Evolutionary conservation across 2,888 invertebrate genomes (phyloP).

Genomic region (Carcina quercana): DNA sequence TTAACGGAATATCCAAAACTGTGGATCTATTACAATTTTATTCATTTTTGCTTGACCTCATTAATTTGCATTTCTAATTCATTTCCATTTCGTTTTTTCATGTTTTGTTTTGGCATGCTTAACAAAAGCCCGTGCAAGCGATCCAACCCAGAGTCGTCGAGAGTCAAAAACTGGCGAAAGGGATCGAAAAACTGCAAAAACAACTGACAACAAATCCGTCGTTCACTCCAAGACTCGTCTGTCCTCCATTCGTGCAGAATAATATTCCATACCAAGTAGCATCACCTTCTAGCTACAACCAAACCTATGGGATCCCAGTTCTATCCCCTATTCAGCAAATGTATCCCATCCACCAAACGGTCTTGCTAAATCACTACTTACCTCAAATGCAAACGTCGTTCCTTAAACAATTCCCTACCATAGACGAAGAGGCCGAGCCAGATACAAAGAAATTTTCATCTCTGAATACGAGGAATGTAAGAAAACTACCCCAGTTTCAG

Average conservation of each 20-base stretch:
- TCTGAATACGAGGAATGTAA: slow-evolving; percentile 53
- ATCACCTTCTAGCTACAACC: slow-evolving; percentile 32
- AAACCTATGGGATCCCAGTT: slow-evolving; percentile 49
- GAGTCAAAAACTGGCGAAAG: slow-evolving; percentile 46
- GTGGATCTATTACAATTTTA: slow-evolving; percentile 5
- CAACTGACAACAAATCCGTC: slow-evolving; percentile 67
- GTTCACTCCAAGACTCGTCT: slow-evolving; percentile 61
- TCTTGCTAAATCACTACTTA: slow-evolving; percentile 55
- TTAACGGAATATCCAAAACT: no score
- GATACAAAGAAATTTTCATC: slow-evolving; percentile 60
- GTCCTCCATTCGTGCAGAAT: slow-evolving; percentile 63
- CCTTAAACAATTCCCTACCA: slow-evolving; percentile 57
- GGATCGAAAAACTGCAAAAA: slow-evolving; percentile 56
- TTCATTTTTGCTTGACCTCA: slow-evolving; percentile 17
- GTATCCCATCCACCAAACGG: slow-evolving; percentile 62
- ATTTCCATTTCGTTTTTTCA: slow-evolving; percentile 54
- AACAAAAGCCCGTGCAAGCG: slow-evolving; percentile 72
- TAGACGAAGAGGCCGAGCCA: slow-evolving; percentile 50
- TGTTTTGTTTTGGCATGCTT: slow-evolving; percentile 55
- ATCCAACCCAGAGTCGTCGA: slow-evolving; percentile 71
- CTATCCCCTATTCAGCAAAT: slow-evolving; percentile 62
- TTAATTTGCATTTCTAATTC: slow-evolving; percentile 38
- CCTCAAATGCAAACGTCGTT: slow-evolving; percentile 59
- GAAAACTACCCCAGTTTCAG: slow-evolving; percentile 54
- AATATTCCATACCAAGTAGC: slow-evolving; percentile 39